These are phyloP conservation scores for Cyanistes caeruleus DNA, from an alignment of 2,113 vertebrate species.

Conservation along the genomic window DNA sequence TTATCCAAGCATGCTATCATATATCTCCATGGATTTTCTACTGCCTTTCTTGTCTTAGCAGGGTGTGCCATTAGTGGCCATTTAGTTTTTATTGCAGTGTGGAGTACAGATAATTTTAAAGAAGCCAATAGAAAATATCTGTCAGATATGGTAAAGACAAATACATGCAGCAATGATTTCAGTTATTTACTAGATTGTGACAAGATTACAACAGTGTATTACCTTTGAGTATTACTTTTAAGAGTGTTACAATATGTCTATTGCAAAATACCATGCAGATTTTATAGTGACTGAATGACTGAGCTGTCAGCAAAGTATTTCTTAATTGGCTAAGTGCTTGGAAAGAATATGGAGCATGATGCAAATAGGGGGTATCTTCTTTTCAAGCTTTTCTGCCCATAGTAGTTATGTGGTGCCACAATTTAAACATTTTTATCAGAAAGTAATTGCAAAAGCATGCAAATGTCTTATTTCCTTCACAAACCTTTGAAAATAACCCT, in stretches of 20 bases:
- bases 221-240: conserved; percentile 13
- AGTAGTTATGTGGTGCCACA: neutral
- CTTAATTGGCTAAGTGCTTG: conserved; percentile 52
- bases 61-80: conserved; percentile 4
- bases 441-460: conserved; percentile 63
- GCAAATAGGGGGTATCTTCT: neutral
- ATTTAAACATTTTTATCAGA: conserved; percentile 53
- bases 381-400: conserved; percentile 39
- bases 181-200: conserved; percentile 40
- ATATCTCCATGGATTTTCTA: neutral
- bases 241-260: neutral
- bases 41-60: conserved; percentile 2
- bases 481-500: conserved; percentile 75
- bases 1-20: neutral
- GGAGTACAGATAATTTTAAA: neutral
- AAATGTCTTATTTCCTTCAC: conserved; percentile 74
- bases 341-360: conserved; percentile 7
- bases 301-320: conserved; percentile 55
- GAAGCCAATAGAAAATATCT: neutral
- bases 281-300: conserved; percentile 50
- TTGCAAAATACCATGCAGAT: conserved; percentile 12
- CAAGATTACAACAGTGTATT: conserved; percentile 19
- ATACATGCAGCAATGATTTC: neutral
- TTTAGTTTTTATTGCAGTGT: conserved; percentile 13
- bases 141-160: neutral